Conservation (phyloP, 2,797 vertebrate species). For the Neosilurus mollespiculum region DNA sequence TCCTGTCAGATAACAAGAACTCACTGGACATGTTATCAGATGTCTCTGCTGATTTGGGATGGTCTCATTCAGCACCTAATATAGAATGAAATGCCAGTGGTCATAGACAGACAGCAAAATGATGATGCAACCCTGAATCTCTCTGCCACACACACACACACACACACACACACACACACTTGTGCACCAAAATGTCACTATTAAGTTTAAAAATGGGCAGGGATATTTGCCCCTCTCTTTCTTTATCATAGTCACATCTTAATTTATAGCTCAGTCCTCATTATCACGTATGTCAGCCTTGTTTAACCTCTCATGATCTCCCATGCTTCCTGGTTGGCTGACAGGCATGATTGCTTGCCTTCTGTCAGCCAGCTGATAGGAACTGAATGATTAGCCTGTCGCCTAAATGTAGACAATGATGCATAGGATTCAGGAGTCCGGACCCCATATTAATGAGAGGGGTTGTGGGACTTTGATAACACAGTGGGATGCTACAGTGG, state of each 20-base stretch:
- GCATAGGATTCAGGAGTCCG: conserved; percentile 76
- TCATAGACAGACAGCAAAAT: conserved; percentile 74
- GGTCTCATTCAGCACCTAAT: conserved; percentile 73
- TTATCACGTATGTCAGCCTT: conserved; percentile 90
- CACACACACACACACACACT: conserved; percentile 86
- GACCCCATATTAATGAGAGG: conserved; percentile 91
- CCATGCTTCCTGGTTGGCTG: conserved; percentile 85
- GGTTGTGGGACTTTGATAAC: conserved; percentile 91
- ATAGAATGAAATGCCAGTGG: conserved; percentile 76
- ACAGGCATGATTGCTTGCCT: conserved; percentile 86
- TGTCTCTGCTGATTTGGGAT: conserved; percentile 79
- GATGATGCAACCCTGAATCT: conserved; percentile 76
- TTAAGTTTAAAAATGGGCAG: conserved; percentile 55
- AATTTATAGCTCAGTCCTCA: conserved; percentile 93
- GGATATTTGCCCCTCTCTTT: conserved; percentile 76
- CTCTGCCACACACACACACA: conserved; percentile 86
- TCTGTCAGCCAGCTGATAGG: conserved; percentile 90
- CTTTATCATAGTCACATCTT: conserved; percentile 89
- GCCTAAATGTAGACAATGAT: conserved; percentile 88
- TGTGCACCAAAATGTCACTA: not conserved
- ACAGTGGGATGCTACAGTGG: conserved; percentile 72
- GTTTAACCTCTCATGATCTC: conserved; percentile 86
- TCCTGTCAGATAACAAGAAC: conserved; percentile 82
- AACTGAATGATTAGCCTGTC: conserved; percentile 89
- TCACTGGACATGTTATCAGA: conserved; percentile 85